These are phyloP conservation scores for Melinaea marsaeus DNA, from an alignment of 2,888 invertebrate species.

Conservation along the genomic window DNA sequence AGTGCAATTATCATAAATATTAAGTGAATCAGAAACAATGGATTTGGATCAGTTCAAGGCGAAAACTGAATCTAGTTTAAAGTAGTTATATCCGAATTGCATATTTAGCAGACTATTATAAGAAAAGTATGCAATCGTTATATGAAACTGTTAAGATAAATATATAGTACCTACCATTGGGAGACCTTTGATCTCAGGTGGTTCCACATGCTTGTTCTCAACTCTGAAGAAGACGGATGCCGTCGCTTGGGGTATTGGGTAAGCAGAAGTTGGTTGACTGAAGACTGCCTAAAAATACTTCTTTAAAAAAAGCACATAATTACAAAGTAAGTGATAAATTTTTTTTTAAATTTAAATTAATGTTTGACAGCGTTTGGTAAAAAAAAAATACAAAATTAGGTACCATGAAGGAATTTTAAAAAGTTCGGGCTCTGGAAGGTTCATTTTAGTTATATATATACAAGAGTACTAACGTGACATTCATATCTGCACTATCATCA, in stretches of 20 bases:
- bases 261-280: constrained; percentile 59
- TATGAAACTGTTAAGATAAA: not conserved
- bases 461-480: too few relatives aligned
- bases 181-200: constrained; percentile 37
- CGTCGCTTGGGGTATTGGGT: constrained; percentile 65
- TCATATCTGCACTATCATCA: too few relatives aligned
- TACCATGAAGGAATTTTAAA: not conserved
- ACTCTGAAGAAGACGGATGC: constrained; percentile 63
- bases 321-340: not conserved
- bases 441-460: too few relatives aligned
- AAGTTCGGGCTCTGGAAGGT: not conserved
- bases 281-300: constrained; percentile 51
- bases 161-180: constrained; percentile 43
- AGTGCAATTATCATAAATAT: too few relatives aligned
- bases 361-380: too few relatives aligned
- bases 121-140: not conserved
- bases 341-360: too few relatives aligned
- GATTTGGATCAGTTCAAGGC: too few relatives aligned
- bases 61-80: too few relatives aligned
- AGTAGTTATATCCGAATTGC: too few relatives aligned
- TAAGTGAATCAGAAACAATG: too few relatives aligned
- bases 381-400: not conserved
- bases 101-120: too few relatives aligned
- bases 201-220: constrained; percentile 50
- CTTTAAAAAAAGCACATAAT: not conserved